Percentiles rank a stretch among this genome's conserved stretches.
phyloP scores from a whole-genome alignment of 2,888 invertebrate species.

The Therioaphis trifolii region DNA sequence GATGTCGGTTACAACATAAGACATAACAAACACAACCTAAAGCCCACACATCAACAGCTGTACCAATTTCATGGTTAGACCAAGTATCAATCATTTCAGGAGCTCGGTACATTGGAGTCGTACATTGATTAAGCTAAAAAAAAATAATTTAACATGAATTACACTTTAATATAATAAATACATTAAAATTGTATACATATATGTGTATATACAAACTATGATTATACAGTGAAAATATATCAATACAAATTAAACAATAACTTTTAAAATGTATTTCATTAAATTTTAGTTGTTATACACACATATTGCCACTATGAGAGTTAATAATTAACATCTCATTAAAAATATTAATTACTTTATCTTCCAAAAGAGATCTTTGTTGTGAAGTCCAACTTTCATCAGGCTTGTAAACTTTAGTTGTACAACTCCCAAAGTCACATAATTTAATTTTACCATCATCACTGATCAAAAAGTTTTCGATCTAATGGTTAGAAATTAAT shows the following conservation, averaged over 20 bases:
- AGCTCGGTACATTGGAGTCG: conserved; percentile 95
- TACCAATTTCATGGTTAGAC: conserved; percentile 92
- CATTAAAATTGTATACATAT: too few species aligned
- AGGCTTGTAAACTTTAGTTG: conserved; percentile 83
- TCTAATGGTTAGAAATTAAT: conserved; percentile 69
- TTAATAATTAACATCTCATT: too few species aligned
- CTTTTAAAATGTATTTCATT: neutral
- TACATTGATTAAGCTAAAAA: conserved; percentile 79
- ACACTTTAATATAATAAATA: too few species aligned
- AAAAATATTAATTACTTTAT: conserved; percentile 84
- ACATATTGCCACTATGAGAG: neutral
- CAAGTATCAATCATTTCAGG: conserved; percentile 99
- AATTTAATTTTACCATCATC: conserved; percentile 87
- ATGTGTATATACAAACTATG: neutral
- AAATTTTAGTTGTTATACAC: neutral
- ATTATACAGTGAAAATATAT: neutral
- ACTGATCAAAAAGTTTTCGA: conserved; percentile 93
- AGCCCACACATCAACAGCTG: conserved; percentile 95
- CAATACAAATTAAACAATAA: too few species aligned
- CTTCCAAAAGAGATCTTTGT: conserved; percentile 90
- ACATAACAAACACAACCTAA: conserved; percentile 94
- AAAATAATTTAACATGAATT: conserved; percentile 63
- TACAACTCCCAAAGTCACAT: conserved; percentile 98
- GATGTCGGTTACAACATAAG: conserved; percentile 93
- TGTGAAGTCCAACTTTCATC: conserved; percentile 93